Conservation (phyloP, 2,113 vertebrate genomes). For the Gorilla gorilla region DNA sequence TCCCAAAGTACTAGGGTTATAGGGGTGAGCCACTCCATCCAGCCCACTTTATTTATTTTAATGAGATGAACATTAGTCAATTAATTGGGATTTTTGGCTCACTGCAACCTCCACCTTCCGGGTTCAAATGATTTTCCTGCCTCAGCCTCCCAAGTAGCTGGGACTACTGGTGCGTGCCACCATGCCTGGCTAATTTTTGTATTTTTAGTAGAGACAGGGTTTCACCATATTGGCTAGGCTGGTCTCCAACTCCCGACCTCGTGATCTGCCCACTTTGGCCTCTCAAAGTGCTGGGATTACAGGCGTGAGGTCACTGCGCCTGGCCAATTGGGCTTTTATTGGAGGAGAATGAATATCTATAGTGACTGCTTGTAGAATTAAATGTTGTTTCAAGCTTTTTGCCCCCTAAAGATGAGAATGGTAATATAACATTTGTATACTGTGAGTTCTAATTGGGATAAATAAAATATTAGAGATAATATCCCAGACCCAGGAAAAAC, state of each 20-base stretch:
- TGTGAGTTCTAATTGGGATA: not conserved
- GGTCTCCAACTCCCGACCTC: too few species aligned
- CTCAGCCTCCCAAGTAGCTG: too few species aligned
- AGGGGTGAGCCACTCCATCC: too few species aligned
- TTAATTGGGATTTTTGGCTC: not conserved
- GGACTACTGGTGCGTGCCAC: too few species aligned
- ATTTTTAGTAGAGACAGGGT: too few species aligned
- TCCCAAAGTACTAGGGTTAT: too few species aligned
- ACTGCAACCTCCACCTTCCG: too few species aligned
- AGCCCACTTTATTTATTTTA: not conserved
- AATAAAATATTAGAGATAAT: not conserved
- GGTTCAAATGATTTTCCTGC: too few species aligned
- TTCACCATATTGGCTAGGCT: too few species aligned
- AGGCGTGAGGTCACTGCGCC: too few species aligned
- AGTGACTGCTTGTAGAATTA: not conserved
- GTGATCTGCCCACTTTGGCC: rapidly evolving
- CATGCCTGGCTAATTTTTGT: too few species aligned
- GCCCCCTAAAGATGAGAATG: not conserved
- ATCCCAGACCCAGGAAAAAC: not conserved
- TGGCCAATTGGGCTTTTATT: not conserved
- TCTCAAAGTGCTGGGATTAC: too few species aligned
- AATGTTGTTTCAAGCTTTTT: not conserved
- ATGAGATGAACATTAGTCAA: not conserved
- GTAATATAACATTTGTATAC: not conserved
- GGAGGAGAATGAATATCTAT: not conserved